These are phyloP conservation scores for Cirrhinus mrigala DNA, from an alignment of 2,797 vertebrate species.

Conservation along the genomic window DNA sequence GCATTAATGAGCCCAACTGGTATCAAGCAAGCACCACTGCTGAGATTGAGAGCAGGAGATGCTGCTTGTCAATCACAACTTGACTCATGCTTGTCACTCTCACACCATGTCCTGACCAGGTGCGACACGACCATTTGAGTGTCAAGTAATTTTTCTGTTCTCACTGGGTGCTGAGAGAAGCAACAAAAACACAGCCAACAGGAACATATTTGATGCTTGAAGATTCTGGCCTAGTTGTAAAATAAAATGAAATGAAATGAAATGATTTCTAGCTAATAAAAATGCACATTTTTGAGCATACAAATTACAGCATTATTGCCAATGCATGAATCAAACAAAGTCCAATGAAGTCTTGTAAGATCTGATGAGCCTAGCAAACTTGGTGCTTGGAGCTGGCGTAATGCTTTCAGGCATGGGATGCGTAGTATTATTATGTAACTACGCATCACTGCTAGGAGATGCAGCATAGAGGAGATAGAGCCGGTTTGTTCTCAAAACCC, in stretches of 20 bases:
- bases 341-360: not conserved
- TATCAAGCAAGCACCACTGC: not conserved
- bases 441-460: conserved; percentile 10
- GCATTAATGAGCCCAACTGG: conserved; percentile 52
- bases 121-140: not conserved
- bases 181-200: not conserved
- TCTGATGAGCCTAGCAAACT: conserved; percentile 17
- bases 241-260: not conserved
- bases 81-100: conserved; percentile 18
- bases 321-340: not conserved
- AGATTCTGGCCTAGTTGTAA: not conserved
- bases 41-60: conserved; percentile 8
- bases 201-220: conserved; percentile 18
- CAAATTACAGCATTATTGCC: not conserved
- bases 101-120: not conserved
- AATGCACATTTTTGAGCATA: not conserved
- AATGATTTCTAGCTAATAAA: not conserved
- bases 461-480: conserved; percentile 25
- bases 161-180: not conserved
- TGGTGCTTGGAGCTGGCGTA: conserved; percentile 16
- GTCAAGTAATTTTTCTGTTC: not conserved
- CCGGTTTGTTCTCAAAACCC: conserved; percentile 23
- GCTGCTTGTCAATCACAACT: conserved; percentile 18
- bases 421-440: conserved; percentile 49
- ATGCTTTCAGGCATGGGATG: conserved; percentile 42